These are phyloP conservation scores for Eristalis arbustorum DNA, from an alignment of 2,888 invertebrate species.

Conservation along the genomic window DNA sequence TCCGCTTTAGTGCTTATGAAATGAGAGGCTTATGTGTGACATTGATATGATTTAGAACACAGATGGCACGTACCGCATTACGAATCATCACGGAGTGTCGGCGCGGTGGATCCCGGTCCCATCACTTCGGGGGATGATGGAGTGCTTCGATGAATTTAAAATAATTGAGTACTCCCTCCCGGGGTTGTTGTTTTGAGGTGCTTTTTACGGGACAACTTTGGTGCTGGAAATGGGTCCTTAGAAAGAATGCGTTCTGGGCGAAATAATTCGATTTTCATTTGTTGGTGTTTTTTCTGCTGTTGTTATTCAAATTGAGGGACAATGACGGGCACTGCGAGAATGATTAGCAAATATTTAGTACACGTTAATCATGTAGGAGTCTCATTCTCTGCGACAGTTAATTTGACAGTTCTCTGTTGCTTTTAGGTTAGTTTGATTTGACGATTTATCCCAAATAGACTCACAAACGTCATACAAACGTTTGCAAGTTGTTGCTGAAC, in stretches of 20 bases:
- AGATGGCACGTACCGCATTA: conserved; percentile 35
- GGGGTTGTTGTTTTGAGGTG: not conserved
- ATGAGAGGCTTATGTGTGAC: conserved; percentile 14
- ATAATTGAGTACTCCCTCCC: not conserved
- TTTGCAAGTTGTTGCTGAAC: no score
- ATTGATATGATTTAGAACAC: conserved; percentile 46
- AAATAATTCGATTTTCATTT: not conserved
- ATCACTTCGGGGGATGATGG: not conserved
- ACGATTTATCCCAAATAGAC: no score
- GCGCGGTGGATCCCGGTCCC: not conserved
- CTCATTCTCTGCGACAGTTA: no score
- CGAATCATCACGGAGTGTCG: conserved; percentile 3
- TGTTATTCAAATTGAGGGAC: not conserved
- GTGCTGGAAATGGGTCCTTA: not conserved
- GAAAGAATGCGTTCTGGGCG: not conserved
- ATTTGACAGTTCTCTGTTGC: no score
- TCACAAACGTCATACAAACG: no score
- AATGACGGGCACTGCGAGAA: no score
- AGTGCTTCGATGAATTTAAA: not conserved
- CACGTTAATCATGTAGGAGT: no score
- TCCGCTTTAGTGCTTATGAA: conserved; percentile 10
- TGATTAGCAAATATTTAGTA: no score
- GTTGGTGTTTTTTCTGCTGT: not conserved
- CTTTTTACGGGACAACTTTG: not conserved
- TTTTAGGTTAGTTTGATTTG: no score